Base-by-base conservation (phyloP, 2,797 vertebrate genomes). In the Halcyon chelicuti region DNA sequence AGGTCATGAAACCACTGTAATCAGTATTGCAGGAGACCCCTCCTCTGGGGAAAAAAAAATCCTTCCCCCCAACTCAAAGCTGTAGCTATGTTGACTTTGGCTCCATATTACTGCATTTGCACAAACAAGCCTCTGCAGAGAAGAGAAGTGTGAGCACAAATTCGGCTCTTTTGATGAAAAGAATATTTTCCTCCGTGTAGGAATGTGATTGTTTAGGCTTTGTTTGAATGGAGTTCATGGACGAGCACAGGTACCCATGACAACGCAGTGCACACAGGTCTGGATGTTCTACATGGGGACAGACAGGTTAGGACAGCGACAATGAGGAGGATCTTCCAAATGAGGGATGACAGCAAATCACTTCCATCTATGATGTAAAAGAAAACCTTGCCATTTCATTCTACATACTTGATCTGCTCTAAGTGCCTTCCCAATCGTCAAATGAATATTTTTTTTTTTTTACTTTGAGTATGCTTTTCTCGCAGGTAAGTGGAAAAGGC, bases 321-420 rank as follows among this genome's bases (percentile, higher is more conserved):
- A 92, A 60, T 25, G 46, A 86, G 0, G 5, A 86, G 89, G 35
- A 73, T 82, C 80, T 95, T 92, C 87, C 89, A 77, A 73, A 88
- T 14, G 63, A 80, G 54, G 33, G 66, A 72, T 66, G 78, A 88
- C 91, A 90, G 90, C 31, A 58, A 85, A 97, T 92, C 76, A 75
- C 49, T 87, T 73, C 49, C 25, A 66, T 71, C 75, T 73, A 29
- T 88, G 65, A 94, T 76, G 86, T 31, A 78, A 94, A 96, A 90
- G 74, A 94, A 96, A 97, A 88, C 92, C 92, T 95, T 96, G 86
- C 86, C 87, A 84, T 88, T 84, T 77, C 68, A 55, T 90, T 83
- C 92, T 86, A 55, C 35, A 8, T 67, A 61, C 88, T 92, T 91
- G 81, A 89, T 94, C 66, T 75, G 44, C 63, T 92, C 57, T 39